Evolutionary conservation across 2,113 vertebrate genomes (phyloP).

Genomic region (Rhabdornis inornatus): DNA sequence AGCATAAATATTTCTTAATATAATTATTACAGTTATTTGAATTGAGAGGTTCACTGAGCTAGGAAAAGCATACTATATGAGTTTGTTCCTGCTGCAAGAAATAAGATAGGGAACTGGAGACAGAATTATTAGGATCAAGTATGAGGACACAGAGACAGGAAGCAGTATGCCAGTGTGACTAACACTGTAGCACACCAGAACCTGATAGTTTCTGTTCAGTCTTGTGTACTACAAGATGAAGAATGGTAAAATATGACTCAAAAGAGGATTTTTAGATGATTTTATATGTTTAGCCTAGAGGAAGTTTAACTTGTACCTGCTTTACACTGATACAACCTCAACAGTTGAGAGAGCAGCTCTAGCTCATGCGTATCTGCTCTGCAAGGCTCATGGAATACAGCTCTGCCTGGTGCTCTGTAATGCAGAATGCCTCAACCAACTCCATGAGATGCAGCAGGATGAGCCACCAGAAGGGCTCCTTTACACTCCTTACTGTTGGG

Average conservation of each 20-base stretch:
- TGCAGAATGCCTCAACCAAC: background rate
- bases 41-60: background rate
- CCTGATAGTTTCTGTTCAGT: background rate
- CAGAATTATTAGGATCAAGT: background rate
- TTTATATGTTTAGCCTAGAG: background rate
- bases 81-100: background rate
- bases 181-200: background rate
- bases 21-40: background rate
- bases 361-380: background rate
- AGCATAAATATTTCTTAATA: background rate
- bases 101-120: background rate
- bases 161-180: background rate
- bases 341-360: background rate
- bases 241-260: background rate
- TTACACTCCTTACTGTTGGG: background rate
- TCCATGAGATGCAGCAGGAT: background rate
- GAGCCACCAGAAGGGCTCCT: background rate
- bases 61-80: background rate
- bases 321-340: background rate
- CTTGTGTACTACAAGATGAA: background rate
- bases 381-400: background rate
- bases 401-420: background rate
- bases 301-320: background rate
- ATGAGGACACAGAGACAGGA: background rate
- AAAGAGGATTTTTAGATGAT: background rate